Evolutionary conservation across 2,888 invertebrate species (phyloP).

Genomic region (Polydrusus pterygomalis): DNA sequence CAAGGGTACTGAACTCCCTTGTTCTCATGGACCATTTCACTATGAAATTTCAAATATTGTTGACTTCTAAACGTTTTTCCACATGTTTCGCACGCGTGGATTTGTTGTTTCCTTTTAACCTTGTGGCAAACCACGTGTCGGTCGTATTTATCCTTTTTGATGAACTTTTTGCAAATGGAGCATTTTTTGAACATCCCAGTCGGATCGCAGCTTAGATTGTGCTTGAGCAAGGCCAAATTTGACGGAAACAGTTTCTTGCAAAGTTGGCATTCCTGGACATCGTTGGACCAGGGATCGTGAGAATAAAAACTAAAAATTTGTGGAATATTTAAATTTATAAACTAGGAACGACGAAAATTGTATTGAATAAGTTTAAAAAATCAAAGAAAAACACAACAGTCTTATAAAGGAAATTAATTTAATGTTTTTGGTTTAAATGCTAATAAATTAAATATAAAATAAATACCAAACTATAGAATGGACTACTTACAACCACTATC

Average conservation of each 20-base stretch:
- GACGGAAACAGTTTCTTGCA: constrained; percentile 41
- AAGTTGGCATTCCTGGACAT: constrained; percentile 38
- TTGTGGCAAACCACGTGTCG: constrained; percentile 53
- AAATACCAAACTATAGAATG: background rate
- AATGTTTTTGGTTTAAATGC: too few relatives aligned
- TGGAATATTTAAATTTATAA: constrained; percentile 2
- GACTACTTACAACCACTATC: too few relatives aligned
- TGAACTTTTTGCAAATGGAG: constrained; percentile 39
- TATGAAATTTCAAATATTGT: constrained; percentile 61
- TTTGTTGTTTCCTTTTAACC: constrained; percentile 53
- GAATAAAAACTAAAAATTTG: constrained; percentile 27
- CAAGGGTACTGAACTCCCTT: constrained; percentile 54
- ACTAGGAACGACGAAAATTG: background rate
- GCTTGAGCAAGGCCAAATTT: constrained; percentile 44
- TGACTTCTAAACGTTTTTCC: constrained; percentile 60
- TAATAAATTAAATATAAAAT: background rate
- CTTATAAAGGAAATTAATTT: too few relatives aligned
- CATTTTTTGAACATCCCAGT: constrained; percentile 37
- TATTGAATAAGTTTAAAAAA: too few relatives aligned
- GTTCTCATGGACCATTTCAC: constrained; percentile 46
- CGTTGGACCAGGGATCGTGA: constrained; percentile 31
- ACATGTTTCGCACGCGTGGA: constrained; percentile 52
- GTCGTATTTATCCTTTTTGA: constrained; percentile 47
- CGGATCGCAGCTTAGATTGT: constrained; percentile 49
- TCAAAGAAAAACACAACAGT: background rate